phyloP scores from a whole-genome alignment of 2,797 vertebrate species.

The Chrysocyon brachyurus region DNA sequence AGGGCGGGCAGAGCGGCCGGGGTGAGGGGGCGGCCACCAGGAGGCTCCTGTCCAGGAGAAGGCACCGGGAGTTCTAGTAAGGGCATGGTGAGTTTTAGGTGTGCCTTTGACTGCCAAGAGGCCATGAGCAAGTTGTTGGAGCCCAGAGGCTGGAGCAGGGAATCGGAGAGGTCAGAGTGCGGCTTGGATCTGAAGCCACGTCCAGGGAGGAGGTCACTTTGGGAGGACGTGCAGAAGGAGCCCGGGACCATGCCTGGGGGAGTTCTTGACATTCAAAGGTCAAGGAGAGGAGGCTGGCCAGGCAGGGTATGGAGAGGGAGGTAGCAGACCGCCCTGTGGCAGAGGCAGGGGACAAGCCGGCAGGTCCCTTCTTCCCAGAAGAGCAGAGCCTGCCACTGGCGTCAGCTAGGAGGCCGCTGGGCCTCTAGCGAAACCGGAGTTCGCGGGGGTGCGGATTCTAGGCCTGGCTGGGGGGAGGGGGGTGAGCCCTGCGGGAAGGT shows the following conservation, averaged over 20 bases:
- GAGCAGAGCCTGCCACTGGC: too few relatives aligned
- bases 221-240: not conserved
- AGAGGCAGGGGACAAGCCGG: not conserved
- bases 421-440: not conserved
- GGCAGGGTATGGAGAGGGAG: not conserved
- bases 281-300: not conserved
- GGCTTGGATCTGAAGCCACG: not conserved
- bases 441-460: not conserved
- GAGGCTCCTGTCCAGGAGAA: not conserved
- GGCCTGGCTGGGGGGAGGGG: not conserved
- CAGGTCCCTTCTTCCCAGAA: not conserved
- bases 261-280: not conserved
- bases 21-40: not conserved
- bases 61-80: not conserved
- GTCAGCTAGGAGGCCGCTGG: not conserved
- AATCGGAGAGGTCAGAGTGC: not conserved
- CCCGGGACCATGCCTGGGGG: not conserved
- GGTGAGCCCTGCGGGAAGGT: rapidly evolving
- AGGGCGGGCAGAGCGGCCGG: not conserved
- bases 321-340: not conserved
- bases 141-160: not conserved
- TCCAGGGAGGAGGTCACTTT: not conserved
- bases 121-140: not conserved
- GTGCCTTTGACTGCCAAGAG: not conserved
- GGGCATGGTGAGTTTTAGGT: not conserved